Evolutionary conservation across 1,140 invertebrate genomes (phyloP).

Genomic region (Nixonia krombeini): DNA sequence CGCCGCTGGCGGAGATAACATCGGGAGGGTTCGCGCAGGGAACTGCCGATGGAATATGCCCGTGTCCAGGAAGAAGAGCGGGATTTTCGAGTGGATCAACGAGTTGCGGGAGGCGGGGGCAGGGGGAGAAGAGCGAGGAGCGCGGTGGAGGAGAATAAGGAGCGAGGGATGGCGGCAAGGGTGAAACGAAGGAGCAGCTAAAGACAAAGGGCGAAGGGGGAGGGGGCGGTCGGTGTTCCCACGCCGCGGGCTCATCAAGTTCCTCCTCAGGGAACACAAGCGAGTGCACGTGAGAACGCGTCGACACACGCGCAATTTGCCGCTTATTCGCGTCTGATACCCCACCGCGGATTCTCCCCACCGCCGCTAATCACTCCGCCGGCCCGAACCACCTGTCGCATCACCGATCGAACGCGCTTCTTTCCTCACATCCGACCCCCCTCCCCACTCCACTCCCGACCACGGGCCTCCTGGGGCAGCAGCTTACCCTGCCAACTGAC

Average conservation of each 20-base stretch:
- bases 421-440: too few species aligned
- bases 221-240: slow-evolving; percentile 52
- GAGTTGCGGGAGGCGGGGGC: neutral
- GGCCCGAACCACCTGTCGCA: slow-evolving; percentile 9
- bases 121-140: slow-evolving; percentile 14
- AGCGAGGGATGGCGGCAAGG: slow-evolving; percentile 15
- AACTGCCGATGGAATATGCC: neutral
- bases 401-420: slow-evolving; percentile 3
- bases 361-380: slow-evolving; percentile 1
- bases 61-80: too few species aligned
- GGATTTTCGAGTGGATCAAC: neutral
- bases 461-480: too few species aligned
- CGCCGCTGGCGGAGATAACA: slow-evolving; percentile 45
- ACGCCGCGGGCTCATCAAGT: slow-evolving; percentile 52
- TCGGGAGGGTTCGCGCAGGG: slow-evolving; percentile 25
- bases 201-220: slow-evolving; percentile 33
- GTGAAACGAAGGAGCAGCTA: slow-evolving; percentile 21
- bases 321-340: slow-evolving; percentile 39
- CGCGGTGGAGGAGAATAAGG: too few species aligned
- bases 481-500: too few species aligned
- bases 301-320: slow-evolving; percentile 50
- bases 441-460: too few species aligned
- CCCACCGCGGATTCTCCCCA: neutral
- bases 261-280: slow-evolving; percentile 48
- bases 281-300: slow-evolving; percentile 51